phyloP scores from a whole-genome alignment of 1,140 invertebrate species.

The Procambarus virginalis region DNA sequence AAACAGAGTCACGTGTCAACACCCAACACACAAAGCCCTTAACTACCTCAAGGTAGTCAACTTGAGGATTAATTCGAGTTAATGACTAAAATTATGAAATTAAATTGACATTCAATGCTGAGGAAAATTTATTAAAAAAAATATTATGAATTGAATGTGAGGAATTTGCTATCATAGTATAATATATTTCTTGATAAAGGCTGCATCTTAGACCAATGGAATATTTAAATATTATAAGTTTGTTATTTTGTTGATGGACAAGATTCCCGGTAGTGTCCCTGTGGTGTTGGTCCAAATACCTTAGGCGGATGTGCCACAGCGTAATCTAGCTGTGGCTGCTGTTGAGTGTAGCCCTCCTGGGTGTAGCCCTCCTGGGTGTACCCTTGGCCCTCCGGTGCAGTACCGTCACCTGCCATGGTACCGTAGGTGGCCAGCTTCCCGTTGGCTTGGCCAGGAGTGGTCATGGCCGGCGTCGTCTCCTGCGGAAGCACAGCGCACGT shows the following conservation, averaged over 20 bases:
- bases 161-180: too few species aligned
- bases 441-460: constrained; percentile 34
- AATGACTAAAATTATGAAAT: too few species aligned
- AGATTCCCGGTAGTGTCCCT: too few species aligned
- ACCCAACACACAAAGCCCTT: background rate
- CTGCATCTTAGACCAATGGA: too few species aligned
- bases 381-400: background rate
- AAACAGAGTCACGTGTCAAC: background rate
- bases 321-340: constrained; percentile 12
- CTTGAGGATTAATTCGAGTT: too few species aligned
- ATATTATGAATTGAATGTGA: too few species aligned
- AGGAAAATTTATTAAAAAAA: too few species aligned
- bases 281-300: background rate
- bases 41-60: too few species aligned
- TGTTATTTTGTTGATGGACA: too few species aligned
- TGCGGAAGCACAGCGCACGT: background rate
- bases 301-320: constrained; percentile 16
- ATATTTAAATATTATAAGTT: too few species aligned
- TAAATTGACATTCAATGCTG: too few species aligned
- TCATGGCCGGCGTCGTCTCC: constrained; percentile 38
- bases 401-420: constrained; percentile 32
- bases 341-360: constrained; percentile 11
- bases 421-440: constrained; percentile 49
- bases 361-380: constrained; percentile 4
- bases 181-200: too few species aligned